These are phyloP conservation scores for Tribolium freemani DNA, from an alignment of 2,888 invertebrate species.

Conservation along the genomic window DNA sequence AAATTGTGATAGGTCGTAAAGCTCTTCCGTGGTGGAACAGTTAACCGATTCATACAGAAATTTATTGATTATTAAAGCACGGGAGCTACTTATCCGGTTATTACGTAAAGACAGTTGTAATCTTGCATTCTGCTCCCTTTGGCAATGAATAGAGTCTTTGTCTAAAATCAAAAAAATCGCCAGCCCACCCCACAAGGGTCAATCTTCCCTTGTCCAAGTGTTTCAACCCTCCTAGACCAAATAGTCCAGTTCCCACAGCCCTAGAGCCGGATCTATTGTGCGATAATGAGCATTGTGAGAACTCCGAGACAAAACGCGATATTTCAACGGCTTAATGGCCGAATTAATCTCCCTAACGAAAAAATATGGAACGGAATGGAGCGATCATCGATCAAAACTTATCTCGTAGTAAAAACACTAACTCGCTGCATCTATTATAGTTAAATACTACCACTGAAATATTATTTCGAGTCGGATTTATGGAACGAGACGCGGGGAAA, in stretches of 20 bases:
- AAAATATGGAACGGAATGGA: conserved; percentile 19
- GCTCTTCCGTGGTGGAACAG: not conserved
- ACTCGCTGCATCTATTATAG: conserved; percentile 34
- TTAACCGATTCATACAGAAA: not conserved
- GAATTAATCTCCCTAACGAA: conserved; percentile 30
- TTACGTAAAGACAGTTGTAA: not conserved
- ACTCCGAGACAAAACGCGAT: conserved; percentile 20
- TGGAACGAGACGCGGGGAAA: not conserved
- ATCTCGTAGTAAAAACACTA: conserved; percentile 30
- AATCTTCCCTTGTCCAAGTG: not conserved
- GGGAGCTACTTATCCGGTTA: not conserved
- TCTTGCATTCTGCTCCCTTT: not conserved
- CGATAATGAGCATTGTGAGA: conserved; percentile 20
- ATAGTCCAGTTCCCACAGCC: conserved; percentile 24
- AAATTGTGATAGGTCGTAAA: not conserved
- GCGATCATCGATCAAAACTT: conserved; percentile 34
- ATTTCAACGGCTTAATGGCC: conserved; percentile 29
- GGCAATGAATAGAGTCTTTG: not conserved
- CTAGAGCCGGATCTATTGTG: conserved; percentile 3
- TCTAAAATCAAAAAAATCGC: not conserved
- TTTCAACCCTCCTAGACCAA: not conserved
- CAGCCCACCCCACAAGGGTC: not conserved
- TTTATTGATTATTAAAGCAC: not conserved
- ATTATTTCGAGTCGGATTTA: conserved; percentile 26
- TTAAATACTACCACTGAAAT: conserved; percentile 15